Evolutionary conservation across 37 sponge, comb jelly and placozoan genomes (phyloP), one percentile per base, ranked within the genome.

Genomic region (Diacarnus erythraeanus): DNA sequence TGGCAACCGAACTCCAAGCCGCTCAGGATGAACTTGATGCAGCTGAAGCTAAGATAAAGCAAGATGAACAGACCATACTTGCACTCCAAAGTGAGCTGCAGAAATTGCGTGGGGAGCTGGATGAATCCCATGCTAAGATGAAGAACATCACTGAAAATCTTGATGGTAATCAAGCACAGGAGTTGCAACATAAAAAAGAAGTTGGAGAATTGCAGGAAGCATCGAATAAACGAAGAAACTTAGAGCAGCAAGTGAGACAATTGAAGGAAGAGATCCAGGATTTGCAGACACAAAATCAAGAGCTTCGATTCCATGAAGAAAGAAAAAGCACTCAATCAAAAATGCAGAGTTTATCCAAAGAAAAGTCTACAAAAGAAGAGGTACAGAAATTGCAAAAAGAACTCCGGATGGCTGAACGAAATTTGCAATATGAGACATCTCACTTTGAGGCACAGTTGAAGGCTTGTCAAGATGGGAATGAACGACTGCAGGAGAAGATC

Each of bases 361-460:
- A 78, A 37, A 72, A 78, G 38, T 29, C 41, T 35, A 59, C 73
- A 2, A 30, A 61, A 21, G 86, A 78, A 17, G 80, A 85, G 40
- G 56, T 85, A 18, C 31, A 35, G 31, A 43, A 40, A 29, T 57
- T 85, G 25, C 86, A 85, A 37, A 78, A 73, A 36, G 79, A 85
- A 3, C 18, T 76, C 22, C 37, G 76, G 1, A 33, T 39, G 51
- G 12, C 75, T 61, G 80, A 80, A 64, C 43, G 43, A 34, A 73
- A 79, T 21, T 18, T 60, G 21, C 72, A 84, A 27, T 39, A 74
- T 3, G 65, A 89, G 42, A 36, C 47, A 56, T 74, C 78, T 1
- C 20, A 54, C 20, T 57, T 76, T 34, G 90, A 85, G 34, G 80
- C 79, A 23, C 65, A 89, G 58, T 63, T 89, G 31, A 58, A 69